A percentile compares a stretch with the other conserved stretches of the same genome.
Evolutionary conservation across 2,113 vertebrate species (phyloP).

Genomic region (Gadus chalcogrammus): DNA sequence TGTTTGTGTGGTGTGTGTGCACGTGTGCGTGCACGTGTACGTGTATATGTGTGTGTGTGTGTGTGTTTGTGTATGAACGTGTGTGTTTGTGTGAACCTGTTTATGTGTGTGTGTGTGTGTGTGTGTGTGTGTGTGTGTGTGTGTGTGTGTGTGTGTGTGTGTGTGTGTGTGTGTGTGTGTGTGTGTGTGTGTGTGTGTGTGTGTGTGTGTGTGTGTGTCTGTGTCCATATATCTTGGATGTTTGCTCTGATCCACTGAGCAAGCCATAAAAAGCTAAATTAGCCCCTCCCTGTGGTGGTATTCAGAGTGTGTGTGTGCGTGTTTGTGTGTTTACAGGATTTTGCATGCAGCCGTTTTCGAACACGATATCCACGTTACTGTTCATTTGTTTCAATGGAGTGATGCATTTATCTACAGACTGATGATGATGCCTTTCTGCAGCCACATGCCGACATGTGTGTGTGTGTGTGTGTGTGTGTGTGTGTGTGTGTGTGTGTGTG

Average conservation of each 20-base stretch:
- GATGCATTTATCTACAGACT: no score
- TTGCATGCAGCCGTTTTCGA: no score
- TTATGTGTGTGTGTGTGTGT: no score
- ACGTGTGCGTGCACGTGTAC: no score
- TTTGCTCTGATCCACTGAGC: background rate
- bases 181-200: conserved; percentile 14
- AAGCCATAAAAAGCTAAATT: background rate
- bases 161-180: conserved; percentile 6
- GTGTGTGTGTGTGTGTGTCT: conserved; percentile 17
- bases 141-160: conserved; percentile 19
- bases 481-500: background rate
- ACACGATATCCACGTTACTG: no score
- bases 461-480: conserved; percentile 3
- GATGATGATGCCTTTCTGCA: no score
- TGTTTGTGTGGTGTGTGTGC: no score
- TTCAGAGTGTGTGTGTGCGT: background rate
- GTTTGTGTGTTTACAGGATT: background rate
- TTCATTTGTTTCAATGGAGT: no score
- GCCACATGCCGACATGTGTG: no score
- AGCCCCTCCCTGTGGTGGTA: background rate
- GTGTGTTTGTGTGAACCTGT: conserved; percentile 9
- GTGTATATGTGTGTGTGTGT: no score
- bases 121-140: conserved; percentile 8
- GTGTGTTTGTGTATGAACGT: conserved; percentile 6
- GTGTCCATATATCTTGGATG: background rate